A percentile compares a stretch with the other conserved stretches of the same genome.
Evolutionary conservation across 2,888 invertebrate species (phyloP).

Genomic region (Digitonthophagus gazella): DNA sequence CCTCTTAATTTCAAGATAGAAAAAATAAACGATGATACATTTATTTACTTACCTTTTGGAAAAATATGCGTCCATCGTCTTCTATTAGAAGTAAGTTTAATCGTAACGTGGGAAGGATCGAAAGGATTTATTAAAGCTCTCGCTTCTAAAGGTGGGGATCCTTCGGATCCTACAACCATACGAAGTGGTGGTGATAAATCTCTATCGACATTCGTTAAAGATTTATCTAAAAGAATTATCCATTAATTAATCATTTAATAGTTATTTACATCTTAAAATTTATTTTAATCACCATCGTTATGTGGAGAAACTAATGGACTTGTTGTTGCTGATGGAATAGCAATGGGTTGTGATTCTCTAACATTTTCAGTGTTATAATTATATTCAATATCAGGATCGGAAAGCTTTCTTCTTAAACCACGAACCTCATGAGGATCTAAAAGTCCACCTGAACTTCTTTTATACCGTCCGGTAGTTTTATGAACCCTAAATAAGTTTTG

Average conservation of each 20-base stretch:
- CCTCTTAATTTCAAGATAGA: too few relatives aligned
- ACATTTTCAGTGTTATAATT: slow-evolving; percentile 29
- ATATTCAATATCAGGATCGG: slow-evolving; percentile 85
- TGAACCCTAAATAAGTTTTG: slow-evolving; percentile 18
- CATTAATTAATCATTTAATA: not conserved
- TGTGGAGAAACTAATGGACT: slow-evolving; percentile 46
- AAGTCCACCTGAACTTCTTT: slow-evolving; percentile 70
- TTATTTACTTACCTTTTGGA: slow-evolving; percentile 67
- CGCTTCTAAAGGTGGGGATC: slow-evolving; percentile 66
- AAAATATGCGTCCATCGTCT: slow-evolving; percentile 98
- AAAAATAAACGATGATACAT: not conserved
- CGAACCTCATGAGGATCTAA: slow-evolving; percentile 54
- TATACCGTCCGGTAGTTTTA: slow-evolving; percentile 56
- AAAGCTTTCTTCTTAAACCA: slow-evolving; percentile 74
- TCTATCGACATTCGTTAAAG: slow-evolving; percentile 44
- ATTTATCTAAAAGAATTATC: slow-evolving; percentile 18
- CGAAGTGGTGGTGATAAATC: slow-evolving; percentile 57
- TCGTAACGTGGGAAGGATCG: slow-evolving; percentile 95
- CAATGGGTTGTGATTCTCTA: slow-evolving; percentile 46
- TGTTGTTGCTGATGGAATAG: slow-evolving; percentile 45
- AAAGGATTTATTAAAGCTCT: slow-evolving; percentile 95
- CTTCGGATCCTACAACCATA: slow-evolving; percentile 59
- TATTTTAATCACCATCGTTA: slow-evolving; percentile 40
- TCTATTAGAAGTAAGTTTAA: slow-evolving; percentile 92
- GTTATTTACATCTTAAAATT: slow-evolving; percentile 9